Percentiles rank a stretch among this genome's conserved stretches.
These are phyloP conservation scores for Odocoileus virginianus DNA, from an alignment of 2,113 vertebrate genomes.

Conservation along the genomic window DNA sequence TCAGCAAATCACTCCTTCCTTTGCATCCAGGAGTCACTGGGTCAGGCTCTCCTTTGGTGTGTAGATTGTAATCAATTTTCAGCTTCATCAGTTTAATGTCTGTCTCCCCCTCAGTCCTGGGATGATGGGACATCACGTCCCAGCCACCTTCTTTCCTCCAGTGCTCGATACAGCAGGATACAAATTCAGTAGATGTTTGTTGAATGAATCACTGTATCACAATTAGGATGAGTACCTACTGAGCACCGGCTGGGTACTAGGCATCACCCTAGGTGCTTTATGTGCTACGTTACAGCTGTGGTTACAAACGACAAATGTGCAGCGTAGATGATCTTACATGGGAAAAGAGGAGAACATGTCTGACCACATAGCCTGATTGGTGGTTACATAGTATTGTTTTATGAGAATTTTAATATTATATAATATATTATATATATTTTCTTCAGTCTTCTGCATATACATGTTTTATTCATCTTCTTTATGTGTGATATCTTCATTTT, in stretches of 20 bases:
- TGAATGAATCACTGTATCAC: not conserved
- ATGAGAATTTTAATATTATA: not conserved
- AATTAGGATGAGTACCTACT: not conserved
- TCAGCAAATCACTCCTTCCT: not conserved
- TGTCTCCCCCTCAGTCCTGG: not conserved
- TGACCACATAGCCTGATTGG: not conserved
- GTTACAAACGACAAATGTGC: not conserved
- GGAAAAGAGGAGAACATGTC: not conserved
- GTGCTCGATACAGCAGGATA: not conserved
- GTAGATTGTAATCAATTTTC: rapidly evolving
- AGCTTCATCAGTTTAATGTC: not conserved
- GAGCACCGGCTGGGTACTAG: not conserved
- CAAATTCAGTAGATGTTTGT: not conserved
- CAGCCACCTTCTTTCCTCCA: not conserved
- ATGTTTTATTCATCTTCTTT: not conserved
- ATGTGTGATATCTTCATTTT: not conserved
- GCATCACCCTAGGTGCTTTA: not conserved
- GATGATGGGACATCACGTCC: not conserved
- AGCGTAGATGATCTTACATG: not conserved
- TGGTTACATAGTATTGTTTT: not conserved
- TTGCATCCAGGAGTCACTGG: not conserved
- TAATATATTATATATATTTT: not conserved
- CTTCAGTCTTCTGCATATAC: not conserved
- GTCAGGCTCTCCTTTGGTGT: not conserved
- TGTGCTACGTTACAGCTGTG: not conserved